phyloP scores from a whole-genome alignment of 2,888 invertebrate genomes.

The Xestia c-nigrum region DNA sequence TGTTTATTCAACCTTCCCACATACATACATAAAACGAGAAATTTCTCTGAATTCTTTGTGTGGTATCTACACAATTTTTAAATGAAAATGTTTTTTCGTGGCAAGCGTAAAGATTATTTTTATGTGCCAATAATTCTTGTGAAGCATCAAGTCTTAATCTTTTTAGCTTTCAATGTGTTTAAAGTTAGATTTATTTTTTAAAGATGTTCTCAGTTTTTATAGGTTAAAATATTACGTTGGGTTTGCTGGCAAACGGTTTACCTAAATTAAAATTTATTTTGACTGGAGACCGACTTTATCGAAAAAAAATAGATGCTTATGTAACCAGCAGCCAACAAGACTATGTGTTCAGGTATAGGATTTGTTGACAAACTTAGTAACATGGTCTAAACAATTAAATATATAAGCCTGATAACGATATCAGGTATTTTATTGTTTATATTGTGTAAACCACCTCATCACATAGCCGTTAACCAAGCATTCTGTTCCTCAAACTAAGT shows the following conservation, averaged over 20 bases:
- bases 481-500: too few relatives aligned
- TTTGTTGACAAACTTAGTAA: neutral
- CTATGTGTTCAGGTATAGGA: neutral
- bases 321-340: neutral
- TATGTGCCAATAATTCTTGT: constrained; percentile 39
- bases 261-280: neutral
- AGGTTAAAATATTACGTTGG: constrained; percentile 7
- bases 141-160: constrained; percentile 26
- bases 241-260: constrained; percentile 1
- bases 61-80: constrained; percentile 9
- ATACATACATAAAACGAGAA: constrained; percentile 30
- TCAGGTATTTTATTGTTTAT: too few relatives aligned
- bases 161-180: constrained; percentile 29
- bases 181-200: constrained; percentile 22
- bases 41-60: constrained; percentile 34
- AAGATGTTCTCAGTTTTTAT: constrained; percentile 12
- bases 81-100: constrained; percentile 10
- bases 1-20: constrained; percentile 46
- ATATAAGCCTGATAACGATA: too few relatives aligned
- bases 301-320: neutral
- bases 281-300: neutral
- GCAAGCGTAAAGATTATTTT: constrained; percentile 34
- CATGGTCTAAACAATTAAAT: too few relatives aligned
- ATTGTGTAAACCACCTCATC: too few relatives aligned
- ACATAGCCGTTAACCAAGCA: too few relatives aligned